These are phyloP conservation scores for Heliangelus exortis DNA, from an alignment of 2,797 vertebrate genomes.

Conservation along the genomic window DNA sequence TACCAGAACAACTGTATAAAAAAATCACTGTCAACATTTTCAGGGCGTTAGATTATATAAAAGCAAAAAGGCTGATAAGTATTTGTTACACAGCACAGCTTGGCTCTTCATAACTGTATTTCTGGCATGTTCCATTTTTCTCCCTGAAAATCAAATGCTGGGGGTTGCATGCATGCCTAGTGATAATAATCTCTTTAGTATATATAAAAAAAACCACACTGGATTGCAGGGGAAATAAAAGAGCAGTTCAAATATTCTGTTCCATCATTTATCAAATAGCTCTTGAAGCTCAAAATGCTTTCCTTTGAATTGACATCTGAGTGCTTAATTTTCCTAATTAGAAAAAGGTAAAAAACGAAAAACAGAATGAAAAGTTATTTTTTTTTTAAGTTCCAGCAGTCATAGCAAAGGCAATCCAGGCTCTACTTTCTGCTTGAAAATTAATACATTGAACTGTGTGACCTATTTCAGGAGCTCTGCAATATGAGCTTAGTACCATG, in stretches of 20 bases:
- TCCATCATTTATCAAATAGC: background rate
- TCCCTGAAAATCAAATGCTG: background rate
- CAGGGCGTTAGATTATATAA: background rate
- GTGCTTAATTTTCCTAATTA: background rate
- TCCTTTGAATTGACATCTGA: background rate
- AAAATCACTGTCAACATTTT: background rate
- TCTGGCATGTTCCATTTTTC: background rate
- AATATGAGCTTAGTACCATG: background rate
- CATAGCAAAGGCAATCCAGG: background rate
- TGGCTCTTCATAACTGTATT: background rate
- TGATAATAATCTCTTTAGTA: background rate
- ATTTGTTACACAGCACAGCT: background rate
- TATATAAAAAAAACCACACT: background rate
- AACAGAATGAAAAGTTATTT: background rate
- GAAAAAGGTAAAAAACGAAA: background rate
- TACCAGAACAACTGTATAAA: background rate
- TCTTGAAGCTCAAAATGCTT: background rate
- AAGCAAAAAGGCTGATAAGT: background rate
- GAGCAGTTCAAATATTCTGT: background rate
- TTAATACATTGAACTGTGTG: background rate
- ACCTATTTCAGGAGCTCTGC: background rate
- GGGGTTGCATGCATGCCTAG: background rate
- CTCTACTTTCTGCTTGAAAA: background rate
- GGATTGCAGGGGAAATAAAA: background rate
- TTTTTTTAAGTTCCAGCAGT: background rate